These are phyloP conservation scores for Onychomys arenicola DNA, from an alignment of 2,797 vertebrate species.

Conservation along the genomic window DNA sequence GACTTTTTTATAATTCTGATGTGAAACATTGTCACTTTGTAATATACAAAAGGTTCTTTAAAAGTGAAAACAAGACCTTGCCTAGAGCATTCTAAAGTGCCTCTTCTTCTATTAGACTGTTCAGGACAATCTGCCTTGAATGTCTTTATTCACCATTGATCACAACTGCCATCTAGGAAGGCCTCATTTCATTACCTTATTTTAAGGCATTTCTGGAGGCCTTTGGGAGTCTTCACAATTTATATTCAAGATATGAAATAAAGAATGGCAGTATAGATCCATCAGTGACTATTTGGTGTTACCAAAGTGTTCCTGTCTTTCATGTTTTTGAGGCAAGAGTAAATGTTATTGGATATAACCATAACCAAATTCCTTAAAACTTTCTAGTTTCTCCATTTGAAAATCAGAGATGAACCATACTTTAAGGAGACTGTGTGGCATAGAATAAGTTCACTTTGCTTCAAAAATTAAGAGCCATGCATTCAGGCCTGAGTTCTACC, in stretches of 20 bases:
- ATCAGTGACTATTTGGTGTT: not conserved
- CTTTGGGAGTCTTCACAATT: not conserved
- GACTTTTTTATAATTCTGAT: not conserved
- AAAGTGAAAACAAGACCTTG: not conserved
- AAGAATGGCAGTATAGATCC: not conserved
- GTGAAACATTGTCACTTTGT: not conserved
- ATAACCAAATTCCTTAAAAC: not conserved
- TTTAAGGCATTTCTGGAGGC: not conserved
- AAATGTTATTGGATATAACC: not conserved
- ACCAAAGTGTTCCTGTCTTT: not conserved
- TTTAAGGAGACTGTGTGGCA: not conserved
- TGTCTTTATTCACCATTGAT: not conserved
- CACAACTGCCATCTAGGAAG: not conserved
- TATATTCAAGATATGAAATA: not conserved
- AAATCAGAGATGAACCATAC: not conserved
- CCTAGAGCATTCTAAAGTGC: not conserved
- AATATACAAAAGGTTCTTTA: not conserved
- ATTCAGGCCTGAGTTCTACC: not conserved
- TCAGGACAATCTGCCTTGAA: not conserved
- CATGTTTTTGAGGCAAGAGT: not conserved
- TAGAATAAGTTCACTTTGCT: not conserved
- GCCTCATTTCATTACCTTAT: not conserved
- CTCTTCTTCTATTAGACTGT: not conserved
- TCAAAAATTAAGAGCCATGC: not conserved
- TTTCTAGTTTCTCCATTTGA: not conserved